Evolutionary conservation across 2,888 invertebrate genomes (phyloP).

Genomic region (Phyllotreta striolata): DNA sequence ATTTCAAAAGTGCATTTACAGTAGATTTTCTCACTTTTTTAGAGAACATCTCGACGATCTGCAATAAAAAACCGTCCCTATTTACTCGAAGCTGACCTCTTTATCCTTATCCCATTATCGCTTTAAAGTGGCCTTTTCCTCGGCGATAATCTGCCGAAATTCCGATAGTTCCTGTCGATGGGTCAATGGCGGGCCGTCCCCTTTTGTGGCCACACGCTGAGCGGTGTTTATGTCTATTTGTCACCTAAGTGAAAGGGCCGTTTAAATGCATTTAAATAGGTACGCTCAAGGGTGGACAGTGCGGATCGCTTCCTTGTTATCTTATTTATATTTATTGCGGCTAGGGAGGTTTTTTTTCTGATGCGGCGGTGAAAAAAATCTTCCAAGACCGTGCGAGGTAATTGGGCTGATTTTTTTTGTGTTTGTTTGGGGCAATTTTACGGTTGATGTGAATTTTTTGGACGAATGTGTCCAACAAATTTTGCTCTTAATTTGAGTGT

Average conservation of each 20-base stretch:
- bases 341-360: constrained; percentile 24
- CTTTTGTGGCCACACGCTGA: constrained; percentile 42
- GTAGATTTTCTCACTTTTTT: constrained; percentile 37
- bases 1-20: background rate
- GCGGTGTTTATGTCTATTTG: constrained; percentile 43
- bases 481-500: background rate
- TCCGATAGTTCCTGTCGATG: constrained; percentile 30
- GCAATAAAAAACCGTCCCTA: background rate
- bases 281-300: constrained; percentile 35
- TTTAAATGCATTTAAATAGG: constrained; percentile 42
- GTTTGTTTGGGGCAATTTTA: constrained; percentile 32
- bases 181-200: constrained; percentile 29
- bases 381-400: constrained; percentile 26
- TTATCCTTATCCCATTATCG: constrained; percentile 36
- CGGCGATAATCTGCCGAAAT: constrained; percentile 33
- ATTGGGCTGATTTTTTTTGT: constrained; percentile 25
- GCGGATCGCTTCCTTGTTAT: constrained; percentile 32
- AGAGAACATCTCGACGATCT: constrained; percentile 31
- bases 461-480: background rate
- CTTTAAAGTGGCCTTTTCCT: constrained; percentile 33
- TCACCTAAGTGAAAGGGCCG: constrained; percentile 40
- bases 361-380: constrained; percentile 21
- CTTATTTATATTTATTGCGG: constrained; percentile 4
- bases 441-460: constrained; percentile 37
- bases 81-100: constrained; percentile 39